phyloP scores from a whole-genome alignment of 2,888 invertebrate genomes.

The Tetanocera ferruginea region DNA sequence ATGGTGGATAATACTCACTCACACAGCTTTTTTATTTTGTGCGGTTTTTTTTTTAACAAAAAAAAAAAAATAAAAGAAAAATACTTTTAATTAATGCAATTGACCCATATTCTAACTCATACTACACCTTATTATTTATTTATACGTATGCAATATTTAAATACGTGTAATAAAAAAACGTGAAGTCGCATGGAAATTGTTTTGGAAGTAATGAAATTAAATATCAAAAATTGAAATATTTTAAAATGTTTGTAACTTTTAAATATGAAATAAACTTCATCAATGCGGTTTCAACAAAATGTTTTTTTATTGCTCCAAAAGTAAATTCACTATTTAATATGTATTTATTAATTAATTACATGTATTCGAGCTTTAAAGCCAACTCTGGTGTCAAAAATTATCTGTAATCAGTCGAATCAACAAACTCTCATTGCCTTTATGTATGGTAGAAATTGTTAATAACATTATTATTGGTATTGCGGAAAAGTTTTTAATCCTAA shows the following conservation, averaged over 20 bases:
- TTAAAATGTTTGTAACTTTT: neutral
- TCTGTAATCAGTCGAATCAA: too few relatives aligned
- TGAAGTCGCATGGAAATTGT: too few relatives aligned
- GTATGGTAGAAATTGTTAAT: neutral
- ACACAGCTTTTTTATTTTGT: slow-evolving; percentile 18
- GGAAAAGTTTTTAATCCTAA: neutral
- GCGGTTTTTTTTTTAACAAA: slow-evolving; percentile 11
- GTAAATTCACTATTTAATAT: neutral
- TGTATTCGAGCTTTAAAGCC: too few relatives aligned
- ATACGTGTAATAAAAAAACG: too few relatives aligned
- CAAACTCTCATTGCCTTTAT: neutral
- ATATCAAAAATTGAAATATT: neutral
- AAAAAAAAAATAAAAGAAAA: neutral
- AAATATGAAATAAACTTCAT: neutral
- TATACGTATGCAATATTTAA: too few relatives aligned
- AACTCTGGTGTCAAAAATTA: too few relatives aligned
- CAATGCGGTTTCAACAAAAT: neutral
- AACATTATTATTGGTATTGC: neutral
- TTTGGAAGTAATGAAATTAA: too few relatives aligned
- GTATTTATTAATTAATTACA: neutral
- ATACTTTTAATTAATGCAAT: neutral
- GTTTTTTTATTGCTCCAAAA: neutral
- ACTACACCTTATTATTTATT: too few relatives aligned
- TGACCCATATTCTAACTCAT: neutral
- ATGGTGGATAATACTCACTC: slow-evolving; percentile 14